Conservation (phyloP, 2,797 vertebrate genomes). For the Decapterus maruadsi region DNA sequence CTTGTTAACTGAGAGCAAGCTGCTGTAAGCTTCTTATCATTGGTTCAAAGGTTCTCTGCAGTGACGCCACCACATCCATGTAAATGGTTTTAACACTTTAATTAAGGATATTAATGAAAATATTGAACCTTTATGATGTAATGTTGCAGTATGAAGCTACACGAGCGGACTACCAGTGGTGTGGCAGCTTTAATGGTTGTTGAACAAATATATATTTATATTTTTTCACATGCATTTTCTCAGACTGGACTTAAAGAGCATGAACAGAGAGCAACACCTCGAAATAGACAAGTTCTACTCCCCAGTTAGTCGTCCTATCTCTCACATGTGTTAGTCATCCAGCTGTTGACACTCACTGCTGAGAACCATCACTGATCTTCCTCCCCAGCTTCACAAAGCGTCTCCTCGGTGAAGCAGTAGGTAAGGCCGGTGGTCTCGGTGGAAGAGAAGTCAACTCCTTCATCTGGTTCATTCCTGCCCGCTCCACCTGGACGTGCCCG, state of each 20-base stretch:
- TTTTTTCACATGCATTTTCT: background rate
- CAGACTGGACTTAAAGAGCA: background rate
- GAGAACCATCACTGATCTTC: constrained; percentile 83
- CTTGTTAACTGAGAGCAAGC: constrained; percentile 52
- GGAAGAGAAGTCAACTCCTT: constrained; percentile 70
- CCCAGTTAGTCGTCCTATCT: background rate
- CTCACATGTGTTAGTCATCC: background rate
- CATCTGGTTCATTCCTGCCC: constrained; percentile 58
- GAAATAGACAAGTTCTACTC: background rate
- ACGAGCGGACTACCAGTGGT: background rate
- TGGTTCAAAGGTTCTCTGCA: constrained; percentile 69
- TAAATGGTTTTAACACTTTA: constrained; percentile 15
- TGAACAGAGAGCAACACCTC: background rate
- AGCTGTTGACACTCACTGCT: constrained; percentile 79
- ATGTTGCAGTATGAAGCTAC: background rate
- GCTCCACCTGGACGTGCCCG: background rate
- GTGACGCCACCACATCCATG: constrained; percentile 38
- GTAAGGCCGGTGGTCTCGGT: constrained; percentile 68
- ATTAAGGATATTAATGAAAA: constrained; percentile 11
- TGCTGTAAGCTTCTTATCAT: constrained; percentile 76
- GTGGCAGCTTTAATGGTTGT: background rate
- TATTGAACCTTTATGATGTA: background rate
- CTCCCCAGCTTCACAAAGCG: constrained; percentile 79
- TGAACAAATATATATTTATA: background rate
- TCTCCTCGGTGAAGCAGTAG: constrained; percentile 73